phyloP scores from a whole-genome alignment of 2,113 vertebrate species.

The Tetrao urogallus region DNA sequence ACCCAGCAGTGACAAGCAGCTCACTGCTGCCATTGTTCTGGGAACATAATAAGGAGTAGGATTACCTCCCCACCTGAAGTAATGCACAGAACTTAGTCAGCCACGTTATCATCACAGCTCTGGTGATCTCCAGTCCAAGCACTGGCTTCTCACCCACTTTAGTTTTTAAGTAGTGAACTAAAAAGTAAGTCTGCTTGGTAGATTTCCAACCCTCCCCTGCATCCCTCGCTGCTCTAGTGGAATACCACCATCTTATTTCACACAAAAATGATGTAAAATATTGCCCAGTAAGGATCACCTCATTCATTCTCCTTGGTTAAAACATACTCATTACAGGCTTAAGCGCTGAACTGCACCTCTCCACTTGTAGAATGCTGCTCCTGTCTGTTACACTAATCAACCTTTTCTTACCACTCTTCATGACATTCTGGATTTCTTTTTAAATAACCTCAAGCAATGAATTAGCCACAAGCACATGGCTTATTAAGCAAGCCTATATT shows the following conservation, averaged over 20 bases:
- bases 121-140: neutral
- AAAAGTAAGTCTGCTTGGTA: neutral
- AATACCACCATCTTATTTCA: neutral
- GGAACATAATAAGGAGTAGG: neutral
- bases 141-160: neutral
- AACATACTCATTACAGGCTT: neutral
- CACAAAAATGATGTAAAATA: neutral
- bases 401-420: neutral
- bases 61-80: neutral
- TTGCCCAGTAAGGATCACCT: neutral
- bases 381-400: neutral
- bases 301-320: neutral
- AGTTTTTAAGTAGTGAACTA: neutral
- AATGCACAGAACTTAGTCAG: neutral
- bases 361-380: neutral
- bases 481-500: neutral
- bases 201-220: neutral
- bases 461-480: fast-evolving
- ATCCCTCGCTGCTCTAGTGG: neutral
- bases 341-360: neutral
- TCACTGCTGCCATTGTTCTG: neutral
- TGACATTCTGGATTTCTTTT: neutral
- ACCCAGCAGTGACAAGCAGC: neutral
- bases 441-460: neutral
- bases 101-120: neutral